A percentile compares a stretch with the other conserved stretches of the same genome.
phyloP scores from a whole-genome alignment of 2,113 vertebrate genomes.

The Bothrops jararaca region DNA sequence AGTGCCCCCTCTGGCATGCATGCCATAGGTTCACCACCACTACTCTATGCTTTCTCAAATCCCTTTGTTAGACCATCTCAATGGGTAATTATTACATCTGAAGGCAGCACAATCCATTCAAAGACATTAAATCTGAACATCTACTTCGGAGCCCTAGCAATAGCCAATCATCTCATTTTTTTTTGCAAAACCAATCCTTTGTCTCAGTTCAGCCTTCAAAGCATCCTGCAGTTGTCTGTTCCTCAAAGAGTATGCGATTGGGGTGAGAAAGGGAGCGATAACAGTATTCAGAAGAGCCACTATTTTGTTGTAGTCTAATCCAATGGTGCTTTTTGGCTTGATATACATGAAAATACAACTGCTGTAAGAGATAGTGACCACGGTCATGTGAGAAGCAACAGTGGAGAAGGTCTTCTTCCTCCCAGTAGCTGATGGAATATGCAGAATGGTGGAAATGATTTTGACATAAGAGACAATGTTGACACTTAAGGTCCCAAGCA shows the following conservation, averaged over 20 bases:
- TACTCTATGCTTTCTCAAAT: neutral
- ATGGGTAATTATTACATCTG: neutral
- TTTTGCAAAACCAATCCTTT: neutral
- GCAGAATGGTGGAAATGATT: neutral
- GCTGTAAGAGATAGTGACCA: neutral
- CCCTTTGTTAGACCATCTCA: neutral
- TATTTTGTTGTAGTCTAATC: neutral
- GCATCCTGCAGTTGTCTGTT: neutral
- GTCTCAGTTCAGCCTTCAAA: neutral
- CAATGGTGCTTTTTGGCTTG: rapidly evolving
- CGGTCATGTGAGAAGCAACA: neutral
- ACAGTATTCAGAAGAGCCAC: neutral
- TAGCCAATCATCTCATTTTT: neutral
- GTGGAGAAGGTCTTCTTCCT: neutral
- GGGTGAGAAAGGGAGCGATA: neutral
- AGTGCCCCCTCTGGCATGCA: no score
- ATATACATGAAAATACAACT: neutral
- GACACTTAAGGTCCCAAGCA: neutral
- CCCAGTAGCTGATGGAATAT: neutral
- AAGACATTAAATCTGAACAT: neutral
- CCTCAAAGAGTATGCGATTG: neutral
- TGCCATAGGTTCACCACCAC: no score
- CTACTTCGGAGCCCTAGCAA: neutral
- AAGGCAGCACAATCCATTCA: neutral
- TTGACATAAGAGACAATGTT: neutral